A percentile compares a stretch with the other conserved stretches of the same genome.
phyloP scores from a whole-genome alignment of 2,888 invertebrate genomes.

The Hanleya hanleyi region DNA sequence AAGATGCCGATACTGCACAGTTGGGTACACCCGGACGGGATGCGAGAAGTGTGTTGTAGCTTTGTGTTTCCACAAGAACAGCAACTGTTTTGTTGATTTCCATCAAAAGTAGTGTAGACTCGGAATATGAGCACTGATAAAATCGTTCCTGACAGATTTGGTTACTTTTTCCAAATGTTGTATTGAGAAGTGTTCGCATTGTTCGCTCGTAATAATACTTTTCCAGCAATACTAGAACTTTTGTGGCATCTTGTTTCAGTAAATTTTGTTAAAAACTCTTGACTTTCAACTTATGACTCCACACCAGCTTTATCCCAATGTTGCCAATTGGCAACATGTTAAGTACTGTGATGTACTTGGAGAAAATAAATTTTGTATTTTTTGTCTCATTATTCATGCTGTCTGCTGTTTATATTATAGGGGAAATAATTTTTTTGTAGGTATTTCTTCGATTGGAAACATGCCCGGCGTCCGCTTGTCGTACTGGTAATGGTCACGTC shows the following conservation, averaged over 20 bases:
- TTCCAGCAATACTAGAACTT: no score
- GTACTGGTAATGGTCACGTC: no score
- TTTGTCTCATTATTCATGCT: no score
- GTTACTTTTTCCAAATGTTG: background rate
- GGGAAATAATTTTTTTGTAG: background rate
- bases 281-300: background rate
- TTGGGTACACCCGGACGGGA: background rate
- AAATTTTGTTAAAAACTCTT: background rate
- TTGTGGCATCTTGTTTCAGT: no score
- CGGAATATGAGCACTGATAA: background rate
- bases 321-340: slow-evolving; percentile 6
- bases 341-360: no score
- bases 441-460: background rate
- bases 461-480: no score
- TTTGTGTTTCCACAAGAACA: slow-evolving; percentile 1
- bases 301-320: background rate
- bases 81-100: background rate
- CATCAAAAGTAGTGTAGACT: background rate
- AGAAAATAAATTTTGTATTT: no score
- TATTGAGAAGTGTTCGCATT: background rate
- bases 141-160: background rate
- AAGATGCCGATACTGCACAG: background rate
- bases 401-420: no score
- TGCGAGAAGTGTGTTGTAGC: slow-evolving; percentile 5
- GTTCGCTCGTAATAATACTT: no score